Base-by-base conservation (phyloP, 1,140 invertebrate genomes). In the Berghia stephanieae region DNA sequence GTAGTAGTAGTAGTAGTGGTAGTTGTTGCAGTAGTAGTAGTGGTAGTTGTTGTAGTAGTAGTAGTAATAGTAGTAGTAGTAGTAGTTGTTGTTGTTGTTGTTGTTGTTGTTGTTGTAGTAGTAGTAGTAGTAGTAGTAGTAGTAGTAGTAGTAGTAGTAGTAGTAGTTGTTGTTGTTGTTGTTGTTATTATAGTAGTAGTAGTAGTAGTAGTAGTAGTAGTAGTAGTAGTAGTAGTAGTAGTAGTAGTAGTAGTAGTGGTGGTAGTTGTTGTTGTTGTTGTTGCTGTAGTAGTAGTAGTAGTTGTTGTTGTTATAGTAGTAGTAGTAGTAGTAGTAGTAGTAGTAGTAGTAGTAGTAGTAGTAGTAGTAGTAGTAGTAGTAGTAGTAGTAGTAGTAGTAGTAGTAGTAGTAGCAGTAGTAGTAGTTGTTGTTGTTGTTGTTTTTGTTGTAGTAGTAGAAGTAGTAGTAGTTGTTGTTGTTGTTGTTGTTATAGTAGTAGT, bases 121-220 rank as follows among this genome's bases (percentile, higher is more conserved):
- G 46, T 13, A 13, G 46, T 49, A 13, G 46, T 13, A 49, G 13
- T 13, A n/a, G 46, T 49, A 13, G 13, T n/a, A 13, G n/a, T 49
- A 49, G n/a, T n/a, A 49, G 46, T 49, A 49, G 46, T 49, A 49
- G 13, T 49, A 49, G 46, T 49, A 49, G 46, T 49, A 49, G 46
- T 49, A 49, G 46, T 49, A 49, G 46, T 49, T 49, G 46, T 49
- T 49, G 46, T 49, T 49, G 46, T 49, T 49, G 46, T 49, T 49
- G 46, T 49, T 13, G 13, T 49, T 49, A n/a, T 49, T 49, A 49
- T 49, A 49, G 46, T 49, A 13, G 46, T 49, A 49, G 46, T 49
- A 49, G 46, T 49, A 49, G 46, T 49, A 49, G 46, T 49, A 49
- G 46, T 49, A 49, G 46, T 49, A 49, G 46, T 49, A 49, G 46